Percentiles rank a stretch among this genome's conserved stretches.
Evolutionary conservation across 2,888 invertebrate species (phyloP).

Genomic region (Alloplasta piceator): DNA sequence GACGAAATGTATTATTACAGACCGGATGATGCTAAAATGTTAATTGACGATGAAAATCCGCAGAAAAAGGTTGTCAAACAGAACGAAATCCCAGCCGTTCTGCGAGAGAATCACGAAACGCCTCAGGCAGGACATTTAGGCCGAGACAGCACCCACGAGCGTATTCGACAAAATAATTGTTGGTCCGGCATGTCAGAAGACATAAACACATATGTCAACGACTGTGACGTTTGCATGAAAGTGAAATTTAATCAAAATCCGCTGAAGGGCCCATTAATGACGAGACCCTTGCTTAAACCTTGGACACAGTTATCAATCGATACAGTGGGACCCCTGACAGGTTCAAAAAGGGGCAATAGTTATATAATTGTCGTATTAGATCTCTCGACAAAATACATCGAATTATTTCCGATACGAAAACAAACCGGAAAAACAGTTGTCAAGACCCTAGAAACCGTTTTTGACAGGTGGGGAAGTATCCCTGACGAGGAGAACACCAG

Average conservation of each 20-base stretch:
- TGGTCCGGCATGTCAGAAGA: conserved; percentile 43
- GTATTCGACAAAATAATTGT: conserved; percentile 22
- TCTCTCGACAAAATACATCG: conserved; percentile 41
- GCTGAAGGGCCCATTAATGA: conserved; percentile 19
- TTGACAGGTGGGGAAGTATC: conserved; percentile 39
- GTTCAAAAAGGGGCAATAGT: conserved; percentile 39
- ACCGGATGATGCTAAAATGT: conserved; percentile 15
- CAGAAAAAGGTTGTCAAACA: conserved; percentile 49
- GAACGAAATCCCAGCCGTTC: neutral
- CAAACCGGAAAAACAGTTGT: conserved; percentile 38
- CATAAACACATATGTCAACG: conserved; percentile 35
- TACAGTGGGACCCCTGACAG: too few species aligned
- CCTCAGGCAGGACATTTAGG: conserved; percentile 59
- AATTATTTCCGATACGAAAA: too few species aligned
- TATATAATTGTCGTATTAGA: conserved; percentile 48
- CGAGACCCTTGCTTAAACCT: conserved; percentile 38
- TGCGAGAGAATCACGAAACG: conserved; percentile 40
- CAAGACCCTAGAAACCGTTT: conserved; percentile 26
- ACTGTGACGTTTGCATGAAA: too few species aligned
- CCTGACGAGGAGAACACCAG: too few species aligned
- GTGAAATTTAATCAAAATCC: too few species aligned
- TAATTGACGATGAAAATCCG: too few species aligned
- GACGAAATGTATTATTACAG: conserved; percentile 40
- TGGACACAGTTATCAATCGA: too few species aligned
- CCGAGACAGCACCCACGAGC: conserved; percentile 29